Percentiles rank a stretch among this genome's conserved stretches.
Conservation (phyloP, 2,113 vertebrate species). For the Edolisoma coerulescens region DNA sequence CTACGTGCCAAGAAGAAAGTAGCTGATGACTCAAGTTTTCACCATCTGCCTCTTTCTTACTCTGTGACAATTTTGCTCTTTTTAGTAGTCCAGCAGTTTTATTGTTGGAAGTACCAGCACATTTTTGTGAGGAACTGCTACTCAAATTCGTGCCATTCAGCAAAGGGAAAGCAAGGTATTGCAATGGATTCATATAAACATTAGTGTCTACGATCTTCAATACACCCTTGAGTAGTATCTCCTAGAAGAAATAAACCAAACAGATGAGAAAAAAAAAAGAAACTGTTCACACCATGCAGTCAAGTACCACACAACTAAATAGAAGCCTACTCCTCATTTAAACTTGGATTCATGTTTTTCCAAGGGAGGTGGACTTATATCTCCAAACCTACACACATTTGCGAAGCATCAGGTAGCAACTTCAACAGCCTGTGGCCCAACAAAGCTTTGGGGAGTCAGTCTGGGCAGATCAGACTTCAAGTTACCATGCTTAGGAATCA, state of each 20-base stretch:
- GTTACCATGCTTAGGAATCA: not conserved
- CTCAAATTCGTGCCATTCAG: constrained; percentile 50
- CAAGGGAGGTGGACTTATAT: not conserved
- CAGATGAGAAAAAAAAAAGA: not conserved
- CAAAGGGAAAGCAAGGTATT: constrained; percentile 88
- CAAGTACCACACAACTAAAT: not conserved
- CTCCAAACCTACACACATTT: not conserved
- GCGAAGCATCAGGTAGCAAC: not conserved
- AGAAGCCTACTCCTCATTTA: not conserved
- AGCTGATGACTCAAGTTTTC: constrained; percentile 71
- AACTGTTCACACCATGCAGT: not conserved
- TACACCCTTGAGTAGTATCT: constrained; percentile 87
- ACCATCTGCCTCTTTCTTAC: constrained; percentile 71
- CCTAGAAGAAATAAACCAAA: constrained; percentile 70
- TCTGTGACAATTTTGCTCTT: constrained; percentile 76
- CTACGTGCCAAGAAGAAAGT: constrained; percentile 90
- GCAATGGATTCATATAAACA: constrained; percentile 81
- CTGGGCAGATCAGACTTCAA: not conserved
- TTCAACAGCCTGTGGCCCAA: not conserved
- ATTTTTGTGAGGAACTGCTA: constrained; percentile 72
- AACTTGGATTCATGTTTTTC: not conserved
- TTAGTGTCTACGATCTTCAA: constrained; percentile 86
- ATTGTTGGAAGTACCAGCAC: constrained; percentile 46
- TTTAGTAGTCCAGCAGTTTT: constrained; percentile 61
- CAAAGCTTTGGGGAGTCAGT: not conserved